These are phyloP conservation scores for Drosophila sulfurigaster DNA, from an alignment of 1,140 invertebrate genomes.

Conservation along the genomic window DNA sequence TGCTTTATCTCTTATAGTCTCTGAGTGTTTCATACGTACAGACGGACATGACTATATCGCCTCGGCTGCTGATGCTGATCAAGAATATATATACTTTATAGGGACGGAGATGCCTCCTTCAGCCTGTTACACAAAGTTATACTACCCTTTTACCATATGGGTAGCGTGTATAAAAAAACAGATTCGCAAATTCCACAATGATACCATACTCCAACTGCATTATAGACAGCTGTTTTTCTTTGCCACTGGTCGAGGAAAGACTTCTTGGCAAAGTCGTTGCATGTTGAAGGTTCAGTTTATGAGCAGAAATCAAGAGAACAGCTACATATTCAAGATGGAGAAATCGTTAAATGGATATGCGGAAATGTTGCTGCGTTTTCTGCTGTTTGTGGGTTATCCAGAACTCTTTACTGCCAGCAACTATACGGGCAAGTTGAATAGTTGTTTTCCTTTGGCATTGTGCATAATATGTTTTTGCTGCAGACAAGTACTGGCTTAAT, in stretches of 20 bases:
- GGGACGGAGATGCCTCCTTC: too few relatives aligned
- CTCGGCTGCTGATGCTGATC: too few relatives aligned
- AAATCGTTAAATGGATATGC: background rate
- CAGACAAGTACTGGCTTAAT: conserved; percentile 38
- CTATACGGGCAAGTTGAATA: conserved; percentile 14
- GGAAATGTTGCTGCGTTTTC: conserved; percentile 6
- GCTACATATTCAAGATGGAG: conserved; percentile 3
- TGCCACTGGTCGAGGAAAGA: background rate
- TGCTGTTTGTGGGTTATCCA: background rate
- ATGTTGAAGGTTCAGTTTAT: conserved; percentile 19
- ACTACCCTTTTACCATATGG: too few relatives aligned
- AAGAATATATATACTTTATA: too few relatives aligned
- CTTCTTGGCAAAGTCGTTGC: conserved; percentile 1
- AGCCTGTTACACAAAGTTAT: too few relatives aligned
- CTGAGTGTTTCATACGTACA: too few relatives aligned
- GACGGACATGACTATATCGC: too few relatives aligned
- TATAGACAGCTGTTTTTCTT: conserved; percentile 34
- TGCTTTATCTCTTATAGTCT: too few relatives aligned
- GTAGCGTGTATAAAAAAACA: conserved; percentile 2
- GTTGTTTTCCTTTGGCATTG: background rate
- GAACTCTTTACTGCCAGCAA: conserved; percentile 6
- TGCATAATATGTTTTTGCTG: background rate
- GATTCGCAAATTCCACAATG: conserved; percentile 1
- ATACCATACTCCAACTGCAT: conserved; percentile 12
- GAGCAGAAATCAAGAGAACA: background rate